Conservation (phyloP, 2,888 invertebrate species). For the Cantharis rustica region DNA sequence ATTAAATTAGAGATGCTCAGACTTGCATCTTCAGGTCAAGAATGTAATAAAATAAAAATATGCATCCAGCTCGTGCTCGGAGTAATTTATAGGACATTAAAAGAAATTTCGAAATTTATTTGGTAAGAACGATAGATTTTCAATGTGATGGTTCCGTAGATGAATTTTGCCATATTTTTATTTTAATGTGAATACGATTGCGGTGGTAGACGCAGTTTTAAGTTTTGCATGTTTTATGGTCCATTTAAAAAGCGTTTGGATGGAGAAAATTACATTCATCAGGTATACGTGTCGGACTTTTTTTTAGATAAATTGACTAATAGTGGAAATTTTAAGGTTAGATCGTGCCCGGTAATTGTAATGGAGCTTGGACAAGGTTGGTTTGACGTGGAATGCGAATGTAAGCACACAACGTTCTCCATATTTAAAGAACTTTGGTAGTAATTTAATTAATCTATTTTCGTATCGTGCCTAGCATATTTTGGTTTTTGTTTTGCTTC, state of each 20-base stretch:
- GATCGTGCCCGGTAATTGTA: background rate
- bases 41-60: slow-evolving; percentile 4
- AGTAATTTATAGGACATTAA: background rate
- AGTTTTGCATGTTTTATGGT: slow-evolving; percentile 9
- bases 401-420: background rate
- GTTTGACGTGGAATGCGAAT: slow-evolving; percentile 6
- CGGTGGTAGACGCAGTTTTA: slow-evolving; percentile 17
- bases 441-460: slow-evolving; percentile 10
- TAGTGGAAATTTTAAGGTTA: slow-evolving; percentile 16
- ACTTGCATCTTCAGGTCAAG: background rate
- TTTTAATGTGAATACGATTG: slow-evolving; percentile 13
- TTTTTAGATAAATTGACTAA: slow-evolving; percentile 16
- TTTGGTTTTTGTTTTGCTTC: slow-evolving; percentile 1
- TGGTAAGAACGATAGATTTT: background rate
- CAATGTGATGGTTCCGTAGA: background rate
- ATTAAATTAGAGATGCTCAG: background rate
- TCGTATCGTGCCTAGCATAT: slow-evolving; percentile 7
- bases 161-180: slow-evolving; percentile 11
- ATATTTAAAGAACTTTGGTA: slow-evolving; percentile 6
- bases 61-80: background rate
- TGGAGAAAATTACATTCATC: slow-evolving; percentile 8
- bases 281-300: slow-evolving; percentile 21
- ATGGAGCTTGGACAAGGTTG: slow-evolving; percentile 10
- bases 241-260: slow-evolving; percentile 16
- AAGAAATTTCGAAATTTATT: slow-evolving; percentile 1